A percentile compares a stretch with the other conserved stretches of the same genome.
Evolutionary conservation across 2,888 invertebrate species (phyloP).

Genomic region (Apotomis capreana): DNA sequence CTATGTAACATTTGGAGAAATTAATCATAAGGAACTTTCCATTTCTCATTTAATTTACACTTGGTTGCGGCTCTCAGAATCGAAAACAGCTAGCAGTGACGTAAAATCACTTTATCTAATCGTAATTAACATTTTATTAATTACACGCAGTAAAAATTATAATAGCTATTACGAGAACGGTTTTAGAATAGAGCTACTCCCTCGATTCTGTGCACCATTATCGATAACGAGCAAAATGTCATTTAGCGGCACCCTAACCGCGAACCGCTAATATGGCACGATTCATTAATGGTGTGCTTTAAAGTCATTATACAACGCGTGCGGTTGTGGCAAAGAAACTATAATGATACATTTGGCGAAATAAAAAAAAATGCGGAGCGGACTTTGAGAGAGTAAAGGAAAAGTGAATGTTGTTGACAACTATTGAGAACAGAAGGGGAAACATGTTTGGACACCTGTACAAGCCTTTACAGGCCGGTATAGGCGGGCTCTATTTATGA

Average conservation of each 20-base stretch:
- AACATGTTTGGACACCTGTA: no score
- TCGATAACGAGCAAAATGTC: not conserved
- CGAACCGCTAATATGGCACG: constrained; percentile 10
- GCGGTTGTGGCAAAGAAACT: not conserved
- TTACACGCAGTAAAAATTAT: not conserved
- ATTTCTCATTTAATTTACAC: no score
- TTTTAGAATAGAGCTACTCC: constrained; percentile 5
- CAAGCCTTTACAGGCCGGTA: no score
- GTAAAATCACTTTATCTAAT: not conserved
- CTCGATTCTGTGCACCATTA: constrained; percentile 9
- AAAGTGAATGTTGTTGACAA: no score
- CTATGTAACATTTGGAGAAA: no score
- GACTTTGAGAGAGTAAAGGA: no score
- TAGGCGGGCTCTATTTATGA: no score
- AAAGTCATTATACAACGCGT: not conserved
- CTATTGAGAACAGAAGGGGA: no score
- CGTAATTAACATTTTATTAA: not conserved
- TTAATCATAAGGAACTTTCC: no score
- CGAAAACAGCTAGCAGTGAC: not conserved
- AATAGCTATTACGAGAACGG: not conserved
- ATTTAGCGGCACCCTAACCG: constrained; percentile 21
- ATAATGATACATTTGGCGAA: no score
- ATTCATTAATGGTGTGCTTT: constrained; percentile 9
- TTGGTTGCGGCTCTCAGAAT: no score
- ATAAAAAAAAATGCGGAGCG: no score